phyloP scores from a whole-genome alignment of 2,113 vertebrate species.

The Myodes glareolus region DNA sequence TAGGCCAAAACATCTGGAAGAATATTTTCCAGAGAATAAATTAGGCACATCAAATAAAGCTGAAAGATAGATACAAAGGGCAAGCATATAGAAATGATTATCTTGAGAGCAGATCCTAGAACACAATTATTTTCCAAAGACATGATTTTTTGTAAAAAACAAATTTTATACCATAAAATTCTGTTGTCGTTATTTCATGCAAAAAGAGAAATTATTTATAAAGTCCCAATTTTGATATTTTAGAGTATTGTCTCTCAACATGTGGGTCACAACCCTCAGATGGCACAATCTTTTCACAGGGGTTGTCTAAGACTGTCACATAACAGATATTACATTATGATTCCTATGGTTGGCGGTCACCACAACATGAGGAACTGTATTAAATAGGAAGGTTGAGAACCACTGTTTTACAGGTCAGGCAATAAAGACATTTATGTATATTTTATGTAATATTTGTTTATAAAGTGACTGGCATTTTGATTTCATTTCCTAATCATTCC shows the following conservation, averaged over 20 bases:
- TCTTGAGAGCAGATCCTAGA: neutral
- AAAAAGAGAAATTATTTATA: conserved; percentile 19
- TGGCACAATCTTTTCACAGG: neutral
- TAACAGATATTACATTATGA: neutral
- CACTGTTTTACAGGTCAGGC: neutral
- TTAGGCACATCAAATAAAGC: neutral
- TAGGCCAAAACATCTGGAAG: neutral
- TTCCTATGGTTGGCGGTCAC: neutral
- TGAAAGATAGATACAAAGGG: neutral
- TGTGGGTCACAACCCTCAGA: neutral
- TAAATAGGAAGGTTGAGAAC: neutral
- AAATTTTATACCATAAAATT: neutral
- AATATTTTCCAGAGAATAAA: neutral
- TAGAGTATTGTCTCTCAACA: neutral
- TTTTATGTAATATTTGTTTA: conserved; percentile 35
- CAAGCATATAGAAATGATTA: neutral
- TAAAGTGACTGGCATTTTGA: conserved; percentile 29
- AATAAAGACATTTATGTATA: neutral
- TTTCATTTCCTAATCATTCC: conserved; percentile 26
- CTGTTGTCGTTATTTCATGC: neutral
- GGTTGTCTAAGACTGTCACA: no score
- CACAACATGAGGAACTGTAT: neutral
- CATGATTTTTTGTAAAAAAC: neutral
- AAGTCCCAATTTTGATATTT: neutral
- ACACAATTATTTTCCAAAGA: conserved; percentile 12